These are phyloP conservation scores for Ectemnius lituratus DNA, from an alignment of 2,888 invertebrate genomes.

Conservation along the genomic window DNA sequence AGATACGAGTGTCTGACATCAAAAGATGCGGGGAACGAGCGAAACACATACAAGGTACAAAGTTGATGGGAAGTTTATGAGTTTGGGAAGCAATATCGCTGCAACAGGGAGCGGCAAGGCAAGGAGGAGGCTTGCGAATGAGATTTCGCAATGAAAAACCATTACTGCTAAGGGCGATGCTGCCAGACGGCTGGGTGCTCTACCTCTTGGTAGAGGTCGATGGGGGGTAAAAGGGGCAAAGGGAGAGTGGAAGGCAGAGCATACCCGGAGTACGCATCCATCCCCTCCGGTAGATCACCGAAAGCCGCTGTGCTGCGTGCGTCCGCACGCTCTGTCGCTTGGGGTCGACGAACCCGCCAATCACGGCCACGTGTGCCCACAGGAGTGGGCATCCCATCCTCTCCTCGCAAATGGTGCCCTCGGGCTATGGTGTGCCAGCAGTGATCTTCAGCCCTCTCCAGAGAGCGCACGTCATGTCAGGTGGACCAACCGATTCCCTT, in stretches of 20 bases:
- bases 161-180: conserved; percentile 41
- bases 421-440: conserved; percentile 30
- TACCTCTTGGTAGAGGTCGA: conserved; percentile 17
- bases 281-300: conserved; percentile 55
- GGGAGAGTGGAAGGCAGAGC: conserved; percentile 15
- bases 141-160: conserved; percentile 20
- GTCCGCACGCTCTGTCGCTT: conserved; percentile 35
- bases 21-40: neutral
- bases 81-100: no score
- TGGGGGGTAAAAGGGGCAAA: conserved; percentile 33
- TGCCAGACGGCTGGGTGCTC: conserved; percentile 47
- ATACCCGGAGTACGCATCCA: conserved; percentile 31
- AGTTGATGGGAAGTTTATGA: no score
- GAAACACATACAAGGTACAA: no score
- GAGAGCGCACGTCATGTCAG: conserved; percentile 1
- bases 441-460: conserved; percentile 25
- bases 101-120: neutral
- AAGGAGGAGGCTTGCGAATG: conserved; percentile 19
- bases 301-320: conserved; percentile 52
- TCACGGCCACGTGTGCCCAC: conserved; percentile 50
- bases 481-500: conserved; percentile 34
- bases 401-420: conserved; percentile 42
- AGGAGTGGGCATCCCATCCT: conserved; percentile 46
- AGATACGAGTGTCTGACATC: neutral
- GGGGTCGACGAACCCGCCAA: conserved; percentile 53